These are phyloP conservation scores for Drosophila falleni DNA, from an alignment of 2,888 invertebrate genomes.

Conservation along the genomic window DNA sequence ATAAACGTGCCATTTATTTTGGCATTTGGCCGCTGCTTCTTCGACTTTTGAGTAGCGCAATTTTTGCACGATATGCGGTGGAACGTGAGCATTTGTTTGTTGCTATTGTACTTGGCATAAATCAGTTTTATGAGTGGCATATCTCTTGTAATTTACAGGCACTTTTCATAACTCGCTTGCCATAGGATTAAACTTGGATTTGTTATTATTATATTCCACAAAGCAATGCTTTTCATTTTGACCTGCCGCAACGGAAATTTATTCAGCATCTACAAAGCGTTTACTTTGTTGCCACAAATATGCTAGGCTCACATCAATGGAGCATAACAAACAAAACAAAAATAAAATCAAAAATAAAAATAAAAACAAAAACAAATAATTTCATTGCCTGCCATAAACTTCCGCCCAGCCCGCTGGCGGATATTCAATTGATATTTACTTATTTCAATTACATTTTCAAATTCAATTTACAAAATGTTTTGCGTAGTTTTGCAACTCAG, in stretches of 20 bases:
- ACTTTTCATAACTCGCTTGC: constrained; percentile 30
- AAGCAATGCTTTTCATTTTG: constrained; percentile 48
- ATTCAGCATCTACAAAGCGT: constrained; percentile 27
- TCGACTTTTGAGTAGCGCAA: constrained; percentile 54
- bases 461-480: constrained; percentile 80
- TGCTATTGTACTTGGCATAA: constrained; percentile 48
- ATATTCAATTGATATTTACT: constrained; percentile 79
- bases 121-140: constrained; percentile 61
- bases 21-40: constrained; percentile 55
- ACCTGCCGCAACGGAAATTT: constrained; percentile 72
- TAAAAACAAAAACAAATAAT: constrained; percentile 49
- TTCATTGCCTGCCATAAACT: constrained; percentile 71
- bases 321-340: constrained; percentile 48
- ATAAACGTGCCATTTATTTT: constrained; percentile 80
- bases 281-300: constrained; percentile 33
- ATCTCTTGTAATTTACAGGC: constrained; percentile 64
- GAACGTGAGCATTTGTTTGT: constrained; percentile 50
- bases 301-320: constrained; percentile 19
- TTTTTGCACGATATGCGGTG: constrained; percentile 52
- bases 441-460: constrained; percentile 77
- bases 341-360: constrained; percentile 44
- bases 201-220: constrained; percentile 29
- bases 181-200: constrained; percentile 19
- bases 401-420: constrained; percentile 66
- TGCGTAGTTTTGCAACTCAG: constrained; percentile 65